Evolutionary conservation across 2,888 invertebrate species (phyloP).

Genomic region (Hipparchia sbordonii): DNA sequence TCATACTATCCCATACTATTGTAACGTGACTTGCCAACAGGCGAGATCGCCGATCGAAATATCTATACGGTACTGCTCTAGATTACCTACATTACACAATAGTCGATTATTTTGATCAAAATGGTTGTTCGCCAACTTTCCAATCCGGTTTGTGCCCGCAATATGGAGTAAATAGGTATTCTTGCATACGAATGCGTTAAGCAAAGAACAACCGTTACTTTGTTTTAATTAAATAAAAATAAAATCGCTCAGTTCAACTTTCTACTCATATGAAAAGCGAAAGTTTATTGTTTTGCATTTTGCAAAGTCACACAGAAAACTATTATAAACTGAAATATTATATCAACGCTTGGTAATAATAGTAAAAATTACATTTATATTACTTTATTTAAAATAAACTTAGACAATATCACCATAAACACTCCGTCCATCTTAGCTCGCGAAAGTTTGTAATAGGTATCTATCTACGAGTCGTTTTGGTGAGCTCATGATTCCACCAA

Average conservation of each 20-base stretch:
- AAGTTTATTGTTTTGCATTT: background rate
- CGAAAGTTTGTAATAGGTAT: too few species aligned
- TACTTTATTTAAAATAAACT: too few species aligned
- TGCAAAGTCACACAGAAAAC: background rate
- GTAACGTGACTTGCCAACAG: too few species aligned
- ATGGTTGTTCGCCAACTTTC: background rate
- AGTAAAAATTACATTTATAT: too few species aligned
- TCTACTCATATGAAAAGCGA: background rate
- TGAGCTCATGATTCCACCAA: too few species aligned
- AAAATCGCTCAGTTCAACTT: background rate
- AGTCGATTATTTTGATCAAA: background rate
- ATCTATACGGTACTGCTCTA: background rate
- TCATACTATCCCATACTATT: too few species aligned
- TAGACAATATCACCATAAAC: too few species aligned
- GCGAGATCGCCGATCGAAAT: background rate
- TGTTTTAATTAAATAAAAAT: background rate
- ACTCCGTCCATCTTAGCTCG: too few species aligned
- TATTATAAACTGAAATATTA: too few species aligned
- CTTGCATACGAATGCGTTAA: background rate
- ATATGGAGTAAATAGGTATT: background rate
- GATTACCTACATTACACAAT: background rate
- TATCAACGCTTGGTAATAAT: too few species aligned
- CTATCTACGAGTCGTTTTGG: too few species aligned
- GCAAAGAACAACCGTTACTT: background rate
- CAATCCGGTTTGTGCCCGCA: conserved; percentile 1